Evolutionary conservation across 1,140 invertebrate species (phyloP).

Genomic region (Phenacoccus solenopsis): DNA sequence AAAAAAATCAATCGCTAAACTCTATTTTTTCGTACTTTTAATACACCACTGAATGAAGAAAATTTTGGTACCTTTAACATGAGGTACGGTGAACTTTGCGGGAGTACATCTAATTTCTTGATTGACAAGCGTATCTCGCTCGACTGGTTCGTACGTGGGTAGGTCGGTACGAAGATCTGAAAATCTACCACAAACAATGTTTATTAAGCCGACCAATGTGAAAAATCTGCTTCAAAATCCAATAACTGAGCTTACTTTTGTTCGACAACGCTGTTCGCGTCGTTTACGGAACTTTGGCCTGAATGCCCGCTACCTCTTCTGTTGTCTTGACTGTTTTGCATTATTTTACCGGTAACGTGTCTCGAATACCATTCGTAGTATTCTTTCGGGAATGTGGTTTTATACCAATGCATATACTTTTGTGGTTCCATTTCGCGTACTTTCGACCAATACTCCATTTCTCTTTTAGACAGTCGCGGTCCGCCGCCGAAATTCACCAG

Average conservation of each 20-base stretch:
- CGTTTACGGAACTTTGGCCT: neutral
- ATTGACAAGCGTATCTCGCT: neutral
- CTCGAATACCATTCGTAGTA: neutral
- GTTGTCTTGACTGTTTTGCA: neutral
- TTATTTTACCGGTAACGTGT: neutral
- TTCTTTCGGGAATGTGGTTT: neutral
- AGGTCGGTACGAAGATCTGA: neutral
- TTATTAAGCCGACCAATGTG: neutral
- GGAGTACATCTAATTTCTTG: neutral
- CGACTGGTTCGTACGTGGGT: neutral
- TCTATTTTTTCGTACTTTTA: no score
- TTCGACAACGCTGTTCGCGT: neutral
- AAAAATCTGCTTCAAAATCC: neutral
- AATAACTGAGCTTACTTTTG: neutral
- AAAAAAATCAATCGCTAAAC: neutral
- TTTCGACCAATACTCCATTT: neutral
- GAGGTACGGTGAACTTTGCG: neutral
- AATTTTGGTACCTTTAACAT: neutral
- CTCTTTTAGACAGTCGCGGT: neutral
- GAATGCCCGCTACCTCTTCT: constrained; percentile 4
- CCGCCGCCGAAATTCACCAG: neutral
- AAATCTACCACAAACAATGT: neutral
- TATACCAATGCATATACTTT: constrained; percentile 7
- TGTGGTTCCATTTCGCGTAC: neutral
- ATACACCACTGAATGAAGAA: no score